Base-by-base conservation (phyloP, 1,140 invertebrate species). In the Akabosia matsudoensis region DNA sequence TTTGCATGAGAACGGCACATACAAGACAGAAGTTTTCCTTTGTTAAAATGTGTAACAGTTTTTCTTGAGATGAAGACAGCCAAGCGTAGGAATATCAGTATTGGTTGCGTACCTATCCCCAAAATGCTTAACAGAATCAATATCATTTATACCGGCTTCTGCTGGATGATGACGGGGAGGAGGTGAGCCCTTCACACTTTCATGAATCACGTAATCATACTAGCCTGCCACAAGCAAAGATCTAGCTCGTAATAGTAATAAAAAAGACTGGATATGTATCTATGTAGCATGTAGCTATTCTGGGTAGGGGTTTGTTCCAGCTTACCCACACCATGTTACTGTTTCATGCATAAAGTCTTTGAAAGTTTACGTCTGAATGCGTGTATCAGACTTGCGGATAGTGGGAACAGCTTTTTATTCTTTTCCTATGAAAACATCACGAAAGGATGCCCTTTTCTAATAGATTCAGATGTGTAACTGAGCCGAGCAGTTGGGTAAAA, bases 141-240 rank as follows among this genome's bases (percentile, higher is more conserved):
- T 24, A 24, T 24, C n/a, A 56, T 56, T 24, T 24, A 56, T 24
- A 24, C 54, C 54, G 54, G 54, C 54, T 56, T 56, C 24, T 3
- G 54, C 61, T 67, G 1, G 4, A 2, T 7, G 16, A 61, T n/a
- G n/a, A n/a, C n/a, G 54, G 4, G 54, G 54, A 13, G 22, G 61
- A 67, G 61, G 61, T 67, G 61, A 67, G 61, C 61, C 61, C 61
- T 67, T 67, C 61, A 67, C 61, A 67, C 61, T 67, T 67, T 31
- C 28, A 67, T 67, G 61, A 67, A 67, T 67, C 61, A 67, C 61
- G 61, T 67, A 67, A 67, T 67, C 61, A 30, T 67, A 67, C 61
- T 67, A 7, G 61, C 24, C 22, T 31, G 30, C 61, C 61, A 67
- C 61, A 28, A 67, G 31, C 54, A 24, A 24, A n/a, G n/a, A n/a